Conservation (phyloP, 2,797 vertebrate genomes). For the Hypotaenidia philippensis region DNA sequence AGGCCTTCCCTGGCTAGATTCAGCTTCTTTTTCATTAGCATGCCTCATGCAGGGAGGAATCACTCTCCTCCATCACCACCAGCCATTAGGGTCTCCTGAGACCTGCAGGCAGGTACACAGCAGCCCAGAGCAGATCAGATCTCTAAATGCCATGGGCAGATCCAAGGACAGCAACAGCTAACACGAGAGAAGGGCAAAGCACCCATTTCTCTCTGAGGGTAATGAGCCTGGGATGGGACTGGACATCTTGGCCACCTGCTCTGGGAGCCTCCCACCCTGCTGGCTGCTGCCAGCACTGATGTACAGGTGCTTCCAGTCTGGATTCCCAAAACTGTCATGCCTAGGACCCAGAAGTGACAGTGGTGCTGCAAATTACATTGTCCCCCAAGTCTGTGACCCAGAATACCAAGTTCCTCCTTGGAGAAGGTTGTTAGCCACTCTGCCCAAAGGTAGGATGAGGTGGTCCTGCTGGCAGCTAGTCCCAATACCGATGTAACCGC, state of each 20-base stretch:
- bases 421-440: background rate
- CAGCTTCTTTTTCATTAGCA: background rate
- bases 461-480: background rate
- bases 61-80: background rate
- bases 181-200: background rate
- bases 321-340: background rate
- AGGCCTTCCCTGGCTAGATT: background rate
- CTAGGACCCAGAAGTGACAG: background rate
- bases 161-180: background rate
- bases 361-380: background rate
- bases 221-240: background rate
- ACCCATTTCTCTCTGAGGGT: background rate
- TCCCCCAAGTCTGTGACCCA: background rate
- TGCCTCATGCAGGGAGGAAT: background rate
- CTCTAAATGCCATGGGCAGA: background rate
- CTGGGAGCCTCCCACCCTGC: background rate
- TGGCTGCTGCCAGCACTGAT: background rate
- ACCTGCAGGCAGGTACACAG: background rate
- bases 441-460: background rate
- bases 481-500: accelerated
- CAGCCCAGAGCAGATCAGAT: background rate
- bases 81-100: background rate
- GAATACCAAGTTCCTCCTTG: background rate
- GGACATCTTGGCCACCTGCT: background rate
- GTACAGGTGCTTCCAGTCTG: accelerated